Percentiles rank a stretch among this genome's conserved stretches.
Conservation (phyloP, 2,888 invertebrate species). For the Tachina fera region DNA sequence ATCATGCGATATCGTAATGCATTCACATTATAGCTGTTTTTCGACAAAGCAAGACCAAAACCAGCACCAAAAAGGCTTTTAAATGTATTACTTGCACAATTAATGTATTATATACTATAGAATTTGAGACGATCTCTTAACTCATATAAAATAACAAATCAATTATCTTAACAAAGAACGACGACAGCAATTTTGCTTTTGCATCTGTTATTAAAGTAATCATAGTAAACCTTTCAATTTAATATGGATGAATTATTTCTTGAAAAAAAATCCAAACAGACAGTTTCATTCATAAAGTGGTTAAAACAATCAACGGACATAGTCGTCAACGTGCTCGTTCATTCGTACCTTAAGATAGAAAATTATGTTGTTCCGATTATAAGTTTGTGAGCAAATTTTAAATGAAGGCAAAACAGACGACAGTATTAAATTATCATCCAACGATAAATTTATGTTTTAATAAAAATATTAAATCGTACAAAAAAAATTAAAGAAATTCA, state of each 20-base stretch:
- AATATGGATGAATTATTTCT: conserved; percentile 34
- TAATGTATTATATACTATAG: not conserved
- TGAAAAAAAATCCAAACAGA: not conserved
- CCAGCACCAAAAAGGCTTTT: too few relatives aligned
- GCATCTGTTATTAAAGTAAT: conserved; percentile 42
- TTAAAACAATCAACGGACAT: conserved; percentile 32
- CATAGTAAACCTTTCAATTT: conserved; percentile 44
- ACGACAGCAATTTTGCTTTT: conserved; percentile 48
- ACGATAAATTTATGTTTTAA: conserved; percentile 58
- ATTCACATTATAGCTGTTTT: too few relatives aligned
- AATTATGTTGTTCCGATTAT: conserved; percentile 52
- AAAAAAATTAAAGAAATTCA: not conserved
- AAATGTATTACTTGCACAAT: not conserved
- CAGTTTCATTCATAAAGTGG: conserved; percentile 59
- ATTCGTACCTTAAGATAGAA: conserved; percentile 19
- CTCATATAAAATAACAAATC: conserved; percentile 53
- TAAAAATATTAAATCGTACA: conserved; percentile 1
- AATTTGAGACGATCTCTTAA: conserved; percentile 29
- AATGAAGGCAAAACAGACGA: conserved; percentile 53
- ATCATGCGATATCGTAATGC: too few relatives aligned
- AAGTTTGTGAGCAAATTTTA: conserved; percentile 39
- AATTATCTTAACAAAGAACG: conserved; percentile 39
- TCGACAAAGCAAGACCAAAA: too few relatives aligned
- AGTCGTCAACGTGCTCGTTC: not conserved
- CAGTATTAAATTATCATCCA: conserved; percentile 66